Percentiles rank a stretch among this genome's conserved stretches.
phyloP scores from a whole-genome alignment of 2,113 vertebrate species.

The Chaenocephalus aceratus region DNA sequence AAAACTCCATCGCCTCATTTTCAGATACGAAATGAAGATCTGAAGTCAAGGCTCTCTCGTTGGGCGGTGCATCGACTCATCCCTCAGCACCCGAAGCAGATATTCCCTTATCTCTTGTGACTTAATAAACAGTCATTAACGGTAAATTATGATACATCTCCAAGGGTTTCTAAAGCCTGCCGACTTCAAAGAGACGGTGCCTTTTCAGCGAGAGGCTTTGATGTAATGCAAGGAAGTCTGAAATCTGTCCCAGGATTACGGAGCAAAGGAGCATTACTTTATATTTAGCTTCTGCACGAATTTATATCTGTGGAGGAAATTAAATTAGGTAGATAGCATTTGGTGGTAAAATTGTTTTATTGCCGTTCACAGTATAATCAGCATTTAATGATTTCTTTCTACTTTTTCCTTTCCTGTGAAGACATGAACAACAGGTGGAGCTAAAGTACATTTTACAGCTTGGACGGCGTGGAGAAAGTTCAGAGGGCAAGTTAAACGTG shows the following conservation, averaged over 20 bases:
- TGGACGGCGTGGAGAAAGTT: neutral
- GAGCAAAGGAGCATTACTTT: constrained; percentile 1
- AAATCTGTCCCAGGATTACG: constrained; percentile 17
- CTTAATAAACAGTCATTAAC: constrained; percentile 57
- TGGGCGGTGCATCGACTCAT: constrained; percentile 2
- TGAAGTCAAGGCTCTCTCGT: neutral
- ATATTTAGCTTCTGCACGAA: neutral
- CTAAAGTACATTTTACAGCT: constrained; percentile 7
- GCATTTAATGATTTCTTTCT: neutral
- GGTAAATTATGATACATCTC: constrained; percentile 41
- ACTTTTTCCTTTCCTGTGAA: neutral
- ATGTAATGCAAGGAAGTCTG: constrained; percentile 28
- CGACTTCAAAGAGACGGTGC: constrained; percentile 56
- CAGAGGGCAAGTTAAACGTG: constrained; percentile 35
- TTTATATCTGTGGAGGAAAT: neutral
- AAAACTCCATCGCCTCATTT: constrained; percentile 11
- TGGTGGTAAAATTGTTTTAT: neutral
- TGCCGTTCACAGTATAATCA: neutral
- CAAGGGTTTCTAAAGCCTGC: constrained; percentile 5
- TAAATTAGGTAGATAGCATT: neutral
- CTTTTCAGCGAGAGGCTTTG: constrained; percentile 37
- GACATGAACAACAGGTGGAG: constrained; percentile 23
- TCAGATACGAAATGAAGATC: neutral
- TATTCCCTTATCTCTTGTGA: constrained; percentile 30
- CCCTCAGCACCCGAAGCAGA: constrained; percentile 14